Conservation (phyloP, 2,888 invertebrate genomes). For the Galerucella pusilla region DNA sequence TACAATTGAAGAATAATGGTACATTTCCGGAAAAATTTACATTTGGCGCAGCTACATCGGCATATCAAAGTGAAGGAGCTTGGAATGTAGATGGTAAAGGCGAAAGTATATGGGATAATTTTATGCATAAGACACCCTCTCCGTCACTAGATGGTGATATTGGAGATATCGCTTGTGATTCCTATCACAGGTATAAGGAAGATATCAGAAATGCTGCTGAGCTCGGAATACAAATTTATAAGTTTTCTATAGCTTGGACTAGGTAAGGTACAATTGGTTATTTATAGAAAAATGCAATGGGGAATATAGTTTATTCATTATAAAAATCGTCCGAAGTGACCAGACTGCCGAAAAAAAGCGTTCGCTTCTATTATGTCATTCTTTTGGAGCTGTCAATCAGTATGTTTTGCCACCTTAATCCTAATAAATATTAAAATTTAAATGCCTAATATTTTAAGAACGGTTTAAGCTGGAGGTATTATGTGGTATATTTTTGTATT, state of each 20-base stretch:
- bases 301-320: too few relatives aligned
- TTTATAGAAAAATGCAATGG: background rate
- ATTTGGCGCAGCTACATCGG: conserved; percentile 42
- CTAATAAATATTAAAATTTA: too few relatives aligned
- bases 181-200: conserved; percentile 71
- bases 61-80: conserved; percentile 52
- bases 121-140: conserved; percentile 68
- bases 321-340: too few relatives aligned
- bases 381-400: too few relatives aligned
- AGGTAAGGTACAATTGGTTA: conserved; percentile 55
- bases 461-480: too few relatives aligned
- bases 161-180: conserved; percentile 76
- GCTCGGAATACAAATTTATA: conserved; percentile 69
- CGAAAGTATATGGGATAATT: conserved; percentile 64
- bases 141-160: conserved; percentile 59
- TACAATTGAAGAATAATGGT: background rate
- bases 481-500: too few relatives aligned
- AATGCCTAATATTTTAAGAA: too few relatives aligned
- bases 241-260: conserved; percentile 75
- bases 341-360: too few relatives aligned
- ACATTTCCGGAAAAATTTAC: conserved; percentile 40
- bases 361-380: too few relatives aligned
- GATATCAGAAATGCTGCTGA: conserved; percentile 70
- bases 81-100: conserved; percentile 63
- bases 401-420: too few relatives aligned